Base-by-base conservation (phyloP, 2,113 vertebrate genomes). In the Clarias magur region DNA sequence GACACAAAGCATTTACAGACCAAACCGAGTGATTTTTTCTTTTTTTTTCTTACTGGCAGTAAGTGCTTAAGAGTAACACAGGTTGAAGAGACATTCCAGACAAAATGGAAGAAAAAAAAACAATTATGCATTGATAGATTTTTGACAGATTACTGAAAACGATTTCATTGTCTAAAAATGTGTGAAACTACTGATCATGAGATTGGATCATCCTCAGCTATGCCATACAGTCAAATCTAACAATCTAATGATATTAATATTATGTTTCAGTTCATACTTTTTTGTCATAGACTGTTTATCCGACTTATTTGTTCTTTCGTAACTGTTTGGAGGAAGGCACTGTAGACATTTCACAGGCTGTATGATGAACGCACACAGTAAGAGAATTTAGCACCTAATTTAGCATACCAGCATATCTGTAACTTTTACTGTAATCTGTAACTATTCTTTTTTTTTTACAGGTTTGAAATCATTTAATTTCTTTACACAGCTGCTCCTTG, bases 1-100 rank as follows among this genome's bases (percentile, higher is more conserved):
- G 53, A 84, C 72, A 48, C 48, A 59, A 80, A 80, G 48, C 84
- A 90, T 82, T 38, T 72, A 83, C 56, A 70, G 63, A 86, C 88
- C 84, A 53, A 73, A 62, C 65, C 4, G 76, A 79, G 0, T 12
- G 3, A 1, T n/a, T 12, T 11, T 73, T 27, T n/a, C n/a, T 0
- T 54, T n/a, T 25, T 54, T 15, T 25, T 6, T 6, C 54, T 13
- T 54, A 53, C 16, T 27, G 25, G 60, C 81, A 89, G 79, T 76
- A 85, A 87, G 60, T 62, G 86, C 85, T 89, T 60, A n/a, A 34
- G 21, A 60, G 2, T 2, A 70, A 25, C 17, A 23, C 17, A 83
- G 57, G 25, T 65, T 80, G n/a, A 62, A 60, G 11, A 80, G 48
- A 62, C 30, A 80, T 34, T 80, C n/a, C 78, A 60, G 10, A 9